Evolutionary conservation across 2,888 invertebrate species (phyloP), one percentile per base, ranked within the genome.

Genomic region (Callyntrura guangdongensis): DNA sequence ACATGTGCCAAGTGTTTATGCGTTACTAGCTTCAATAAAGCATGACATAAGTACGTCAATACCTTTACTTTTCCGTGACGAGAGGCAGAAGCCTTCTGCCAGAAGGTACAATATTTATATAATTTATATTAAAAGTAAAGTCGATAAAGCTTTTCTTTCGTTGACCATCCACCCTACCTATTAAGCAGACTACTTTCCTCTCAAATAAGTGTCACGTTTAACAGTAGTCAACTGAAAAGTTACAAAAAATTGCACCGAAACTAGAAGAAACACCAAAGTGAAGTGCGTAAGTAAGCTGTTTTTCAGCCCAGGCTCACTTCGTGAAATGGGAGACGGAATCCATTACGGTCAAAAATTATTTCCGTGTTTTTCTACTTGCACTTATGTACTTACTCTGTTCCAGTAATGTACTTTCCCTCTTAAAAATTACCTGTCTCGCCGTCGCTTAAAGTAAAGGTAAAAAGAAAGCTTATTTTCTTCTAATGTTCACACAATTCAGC

Each of bases 31-130:
- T 84, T 69, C 69, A 53, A 84, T 84, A 84, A 53, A 84, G 22
- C 84, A 84, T 84, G 84, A 84, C 86, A 74, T 86, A 86, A 86
- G 59, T 61, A 61, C 77, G 74, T 86, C 86, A 86, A 53, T n/a
- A 22, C 3, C 14, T 77, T 56, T 25, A 12, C 25, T 8, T 53
- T 25, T 64, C 22, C 8, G 20, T 20, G 36, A 36, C 45, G 36
- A 5, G 12, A 45, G 20, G n/a, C n/a, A n/a, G n/a, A n/a, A n/a
- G n/a, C n/a, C n/a, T n/a, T n/a, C n/a, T n/a, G 20, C 25, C 9
- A 8, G 25, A n/a, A 56, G 25, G 59, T 20, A 20, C 36, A 36
- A 36, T 36, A 36, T 36, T 36, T 20, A 74, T n/a, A 47, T 49
- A 47, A 22, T 49, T 47, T 12, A 49, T 8, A 4, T 74, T 47